Conservation (phyloP, 1,140 invertebrate genomes). For the Caenorhabditis elegans region DNA sequence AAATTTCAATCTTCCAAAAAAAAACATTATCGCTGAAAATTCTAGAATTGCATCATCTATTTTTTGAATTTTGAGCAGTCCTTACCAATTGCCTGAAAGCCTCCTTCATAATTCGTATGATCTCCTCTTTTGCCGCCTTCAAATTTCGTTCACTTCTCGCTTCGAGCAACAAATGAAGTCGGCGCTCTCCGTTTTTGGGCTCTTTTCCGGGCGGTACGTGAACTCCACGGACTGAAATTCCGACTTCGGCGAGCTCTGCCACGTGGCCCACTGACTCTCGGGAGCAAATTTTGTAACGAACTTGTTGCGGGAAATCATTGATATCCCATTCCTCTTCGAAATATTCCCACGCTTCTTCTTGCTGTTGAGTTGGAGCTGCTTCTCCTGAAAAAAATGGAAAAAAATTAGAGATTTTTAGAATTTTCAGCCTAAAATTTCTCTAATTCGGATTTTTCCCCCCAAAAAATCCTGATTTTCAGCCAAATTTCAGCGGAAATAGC, state of each 20-base stretch:
- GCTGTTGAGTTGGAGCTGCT: background rate
- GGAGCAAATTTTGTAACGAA: constrained; percentile 94
- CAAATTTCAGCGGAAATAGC: background rate
- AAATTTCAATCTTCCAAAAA: too few species aligned
- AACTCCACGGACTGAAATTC: constrained; percentile 95
- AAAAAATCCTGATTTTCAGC: constrained; percentile 70
- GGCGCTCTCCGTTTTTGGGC: constrained; percentile 84
- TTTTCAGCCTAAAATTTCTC: too few species aligned
- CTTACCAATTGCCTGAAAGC: constrained; percentile 67
- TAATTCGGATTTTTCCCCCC: constrained; percentile 71
- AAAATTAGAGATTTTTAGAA: too few species aligned
- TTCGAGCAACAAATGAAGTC: constrained; percentile 97
- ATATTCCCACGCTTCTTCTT: constrained; percentile 70
- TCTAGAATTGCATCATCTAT: background rate
- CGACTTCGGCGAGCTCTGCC: constrained; percentile 96
- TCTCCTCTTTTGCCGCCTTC: constrained; percentile 95
- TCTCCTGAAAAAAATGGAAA: background rate
- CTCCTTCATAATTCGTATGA: constrained; percentile 94
- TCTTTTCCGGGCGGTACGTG: constrained; percentile 80
- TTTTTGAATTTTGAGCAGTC: too few species aligned
- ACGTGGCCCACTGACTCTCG: constrained; percentile 97
- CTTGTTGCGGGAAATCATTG: constrained; percentile 98
- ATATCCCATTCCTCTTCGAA: constrained; percentile 99
- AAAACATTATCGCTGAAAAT: background rate
- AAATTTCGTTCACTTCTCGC: constrained; percentile 94